Percentiles rank a stretch among this genome's conserved stretches.
Evolutionary conservation across 2,888 invertebrate species (phyloP).

Genomic region (Mechanitis mazaeus): DNA sequence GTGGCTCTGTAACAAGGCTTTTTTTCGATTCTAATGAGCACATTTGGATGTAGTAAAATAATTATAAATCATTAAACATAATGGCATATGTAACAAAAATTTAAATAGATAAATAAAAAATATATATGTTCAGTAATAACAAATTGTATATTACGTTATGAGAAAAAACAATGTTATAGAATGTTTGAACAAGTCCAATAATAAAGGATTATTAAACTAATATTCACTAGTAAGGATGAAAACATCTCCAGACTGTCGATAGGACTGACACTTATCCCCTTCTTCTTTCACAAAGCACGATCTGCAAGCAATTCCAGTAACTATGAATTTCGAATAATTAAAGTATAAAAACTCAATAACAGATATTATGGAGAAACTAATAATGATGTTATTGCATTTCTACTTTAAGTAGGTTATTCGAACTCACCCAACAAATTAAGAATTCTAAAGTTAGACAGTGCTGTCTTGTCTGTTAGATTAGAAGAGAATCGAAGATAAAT

Average conservation of each 20-base stretch:
- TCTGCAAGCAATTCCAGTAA: neutral
- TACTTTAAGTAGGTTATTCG: neutral
- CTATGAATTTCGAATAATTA: neutral
- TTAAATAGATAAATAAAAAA: too few species aligned
- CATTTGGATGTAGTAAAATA: too few species aligned
- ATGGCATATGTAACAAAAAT: too few species aligned
- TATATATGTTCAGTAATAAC: too few species aligned
- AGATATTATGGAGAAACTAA: slow-evolving; percentile 1
- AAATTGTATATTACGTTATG: too few species aligned
- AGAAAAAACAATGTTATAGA: too few species aligned
- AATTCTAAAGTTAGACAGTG: slow-evolving; percentile 6
- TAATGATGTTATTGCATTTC: neutral
- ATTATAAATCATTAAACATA: too few species aligned
- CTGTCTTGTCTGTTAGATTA: slow-evolving; percentile 5
- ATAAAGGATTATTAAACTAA: neutral
- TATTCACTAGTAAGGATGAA: neutral
- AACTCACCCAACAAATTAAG: slow-evolving; percentile 4
- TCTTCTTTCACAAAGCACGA: neutral
- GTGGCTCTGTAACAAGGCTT: too few species aligned
- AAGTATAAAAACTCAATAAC: neutral
- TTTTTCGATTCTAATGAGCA: too few species aligned
- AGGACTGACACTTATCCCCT: neutral
- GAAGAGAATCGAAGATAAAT: slow-evolving; percentile 19
- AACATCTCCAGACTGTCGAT: neutral
- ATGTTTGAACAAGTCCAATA: too few species aligned